Conservation (phyloP, 2,888 invertebrate species). For the Patella caerulea region DNA sequence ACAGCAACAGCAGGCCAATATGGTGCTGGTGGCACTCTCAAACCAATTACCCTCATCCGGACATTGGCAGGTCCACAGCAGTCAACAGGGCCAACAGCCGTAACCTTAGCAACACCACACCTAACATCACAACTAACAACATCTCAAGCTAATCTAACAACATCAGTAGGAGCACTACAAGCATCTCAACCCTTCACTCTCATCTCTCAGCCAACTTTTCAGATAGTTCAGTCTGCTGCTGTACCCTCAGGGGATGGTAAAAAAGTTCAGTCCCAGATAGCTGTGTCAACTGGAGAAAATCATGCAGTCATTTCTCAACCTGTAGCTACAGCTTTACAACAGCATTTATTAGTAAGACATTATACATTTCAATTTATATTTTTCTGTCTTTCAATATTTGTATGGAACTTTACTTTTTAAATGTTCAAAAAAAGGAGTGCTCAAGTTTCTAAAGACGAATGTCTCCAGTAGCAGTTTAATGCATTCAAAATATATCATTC, state of each 20-base stretch:
- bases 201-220: conserved; percentile 48
- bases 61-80: conserved; percentile 30
- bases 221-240: conserved; percentile 41
- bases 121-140: conserved; percentile 28
- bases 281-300: neutral
- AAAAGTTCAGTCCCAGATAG: conserved; percentile 1
- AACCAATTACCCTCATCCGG: conserved; percentile 32
- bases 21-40: conserved; percentile 25
- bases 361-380: too few species aligned
- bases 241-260: neutral
- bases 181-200: conserved; percentile 45
- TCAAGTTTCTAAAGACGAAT: too few species aligned
- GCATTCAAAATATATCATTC: too few species aligned
- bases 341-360: neutral
- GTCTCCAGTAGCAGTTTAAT: too few species aligned
- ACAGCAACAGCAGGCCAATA: conserved; percentile 35
- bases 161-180: conserved; percentile 18
- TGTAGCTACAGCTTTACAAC: conserved; percentile 10
- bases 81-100: conserved; percentile 19
- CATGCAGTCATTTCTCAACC: conserved; percentile 1
- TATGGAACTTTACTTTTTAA: too few species aligned
- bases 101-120: conserved; percentile 27
- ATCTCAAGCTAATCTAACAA: conserved; percentile 30
- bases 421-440: too few species aligned
- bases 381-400: too few species aligned